Evolutionary conservation across 1,140 invertebrate species (phyloP), one percentile per base, ranked within the genome.

Genomic region (Drosophila sproati): DNA sequence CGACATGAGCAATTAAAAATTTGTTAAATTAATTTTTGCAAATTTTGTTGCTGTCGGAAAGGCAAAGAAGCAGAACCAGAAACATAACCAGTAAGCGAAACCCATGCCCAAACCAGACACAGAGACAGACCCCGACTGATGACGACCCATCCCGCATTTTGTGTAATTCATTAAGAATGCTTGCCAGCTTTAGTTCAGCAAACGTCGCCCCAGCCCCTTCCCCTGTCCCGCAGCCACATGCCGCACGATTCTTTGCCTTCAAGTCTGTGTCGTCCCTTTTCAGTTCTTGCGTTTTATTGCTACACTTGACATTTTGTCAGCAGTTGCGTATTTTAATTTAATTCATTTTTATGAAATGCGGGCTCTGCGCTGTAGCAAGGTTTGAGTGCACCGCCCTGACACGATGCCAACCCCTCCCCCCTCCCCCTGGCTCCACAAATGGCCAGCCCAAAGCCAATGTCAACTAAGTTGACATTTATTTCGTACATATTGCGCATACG

Each of bases 241-340:
- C n/a, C 12, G 4, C 51, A 10, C 5, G 10, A n/a, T 10, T 3
- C 3, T 7, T 10, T 6, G 39, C 8, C 2, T 20, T 20, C 20
- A 20, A 20, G 20, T 20, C 20, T 12, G 4, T 3, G 20, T 29
- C 43, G 32, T 41, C 39, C 45, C 54, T 68, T 73, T 59, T 56
- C 51, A 66, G 70, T 31, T 70, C 47, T 78, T 73, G 68, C 86
- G 73, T 86, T 82, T 86, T 88, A 89, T 88, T 80, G 83, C 85
- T 89, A 88, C 85, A 89, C 85, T 88, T 88, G 85, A 88, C 85
- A 88, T 89, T 88, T 89, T 89, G 85, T 88, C 85, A 83, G 83
- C 85, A 78, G 77, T 80, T 85, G 82, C 73, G 73, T 90, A 88
- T 77, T 80, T 80, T 80, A 80, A 88, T 88, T 88, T 85, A 87